Conservation (phyloP, 2,888 invertebrate species). For the Pristionchus arcanus region DNA sequence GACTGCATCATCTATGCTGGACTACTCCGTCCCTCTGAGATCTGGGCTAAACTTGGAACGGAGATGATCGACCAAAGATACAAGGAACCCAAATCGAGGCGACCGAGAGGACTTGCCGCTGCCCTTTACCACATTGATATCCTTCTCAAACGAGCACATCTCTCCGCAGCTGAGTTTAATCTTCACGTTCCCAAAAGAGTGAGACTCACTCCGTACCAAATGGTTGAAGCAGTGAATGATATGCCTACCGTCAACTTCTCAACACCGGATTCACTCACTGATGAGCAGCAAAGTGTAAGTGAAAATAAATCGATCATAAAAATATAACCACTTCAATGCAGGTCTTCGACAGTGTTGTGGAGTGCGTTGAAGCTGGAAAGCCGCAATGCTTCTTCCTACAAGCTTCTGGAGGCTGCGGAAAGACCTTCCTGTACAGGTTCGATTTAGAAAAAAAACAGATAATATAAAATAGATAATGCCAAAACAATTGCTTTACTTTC, state of each 20-base stretch:
- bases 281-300: neutral
- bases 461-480: too few relatives aligned
- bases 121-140: neutral
- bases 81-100: neutral
- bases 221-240: neutral
- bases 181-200: neutral
- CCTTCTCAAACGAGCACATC: neutral
- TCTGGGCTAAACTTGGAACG: neutral
- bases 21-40: neutral
- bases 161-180: too few relatives aligned
- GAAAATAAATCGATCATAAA: neutral
- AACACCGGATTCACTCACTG: neutral
- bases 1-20: neutral
- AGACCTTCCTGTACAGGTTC: constrained; percentile 18
- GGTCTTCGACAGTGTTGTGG: neutral
- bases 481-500: neutral
- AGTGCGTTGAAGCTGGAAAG: neutral
- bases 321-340: neutral
- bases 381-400: constrained; percentile 20
- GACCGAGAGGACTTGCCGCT: neutral
- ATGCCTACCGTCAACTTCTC: neutral
- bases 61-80: neutral
- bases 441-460: neutral
- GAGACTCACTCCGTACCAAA: neutral
- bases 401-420: constrained; percentile 29